phyloP scores from a whole-genome alignment of 2,888 invertebrate species.

The Eupelmus urozonus region DNA sequence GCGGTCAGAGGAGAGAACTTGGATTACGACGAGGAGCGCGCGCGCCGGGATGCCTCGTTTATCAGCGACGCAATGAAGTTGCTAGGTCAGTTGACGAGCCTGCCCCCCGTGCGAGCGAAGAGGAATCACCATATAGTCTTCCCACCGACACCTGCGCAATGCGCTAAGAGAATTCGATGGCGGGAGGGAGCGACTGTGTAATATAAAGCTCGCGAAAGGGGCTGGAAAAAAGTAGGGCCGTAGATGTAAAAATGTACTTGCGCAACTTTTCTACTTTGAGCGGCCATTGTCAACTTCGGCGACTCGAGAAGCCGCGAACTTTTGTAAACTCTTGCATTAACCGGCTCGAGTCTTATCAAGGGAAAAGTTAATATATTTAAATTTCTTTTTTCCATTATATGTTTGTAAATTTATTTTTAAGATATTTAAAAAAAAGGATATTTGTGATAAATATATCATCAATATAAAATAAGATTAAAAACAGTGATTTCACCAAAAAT shows the following conservation, averaged over 20 bases:
- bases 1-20: constrained; percentile 10
- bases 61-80: constrained; percentile 48
- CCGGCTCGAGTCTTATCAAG: not conserved
- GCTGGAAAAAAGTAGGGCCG: not conserved
- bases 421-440: no score
- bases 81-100: constrained; percentile 16
- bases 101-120: not conserved
- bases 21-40: constrained; percentile 15
- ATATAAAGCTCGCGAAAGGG: not conserved
- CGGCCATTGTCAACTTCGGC: constrained; percentile 14
- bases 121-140: not conserved
- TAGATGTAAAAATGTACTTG: constrained; percentile 31
- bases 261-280: not conserved
- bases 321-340: constrained; percentile 29
- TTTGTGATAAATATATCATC: no score
- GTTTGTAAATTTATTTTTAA: no score
- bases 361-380: no score
- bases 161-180: no score
- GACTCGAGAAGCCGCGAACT: not conserved
- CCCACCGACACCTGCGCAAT: no score
- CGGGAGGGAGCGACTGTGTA: no score
- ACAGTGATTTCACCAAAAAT: no score
- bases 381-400: no score
- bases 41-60: constrained; percentile 35
- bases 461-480: no score